phyloP scores from a whole-genome alignment of 37 sponge, comb jelly and placozoan species.

The Chondrosia reniformis region DNA sequence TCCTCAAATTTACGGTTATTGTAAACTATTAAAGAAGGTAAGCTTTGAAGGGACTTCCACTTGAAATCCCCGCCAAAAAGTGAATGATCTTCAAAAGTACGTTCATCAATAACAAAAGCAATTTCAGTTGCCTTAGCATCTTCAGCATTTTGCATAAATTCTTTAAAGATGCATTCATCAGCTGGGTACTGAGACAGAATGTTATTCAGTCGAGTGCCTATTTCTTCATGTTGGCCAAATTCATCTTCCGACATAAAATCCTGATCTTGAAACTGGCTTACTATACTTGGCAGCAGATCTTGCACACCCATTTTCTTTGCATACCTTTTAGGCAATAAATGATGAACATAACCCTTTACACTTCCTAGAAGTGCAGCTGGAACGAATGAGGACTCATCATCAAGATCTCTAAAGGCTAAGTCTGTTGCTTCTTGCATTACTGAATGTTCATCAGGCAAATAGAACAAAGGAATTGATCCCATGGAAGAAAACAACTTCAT shows the following conservation, averaged over 20 bases:
- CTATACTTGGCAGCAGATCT: constrained; percentile 25
- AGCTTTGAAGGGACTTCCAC: constrained; percentile 50
- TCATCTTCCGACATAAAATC: constrained; percentile 43
- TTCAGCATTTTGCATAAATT: constrained; percentile 81
- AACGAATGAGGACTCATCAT: background rate
- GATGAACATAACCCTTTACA: constrained; percentile 26
- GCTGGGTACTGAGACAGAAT: constrained; percentile 57
- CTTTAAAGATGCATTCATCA: constrained; percentile 63
- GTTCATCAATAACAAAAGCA: constrained; percentile 57
- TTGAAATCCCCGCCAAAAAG: constrained; percentile 25
- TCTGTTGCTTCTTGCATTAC: constrained; percentile 33
- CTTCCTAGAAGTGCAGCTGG: background rate
- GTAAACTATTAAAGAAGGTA: constrained; percentile 55
- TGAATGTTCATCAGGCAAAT: constrained; percentile 37
- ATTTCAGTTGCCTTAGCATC: constrained; percentile 73
- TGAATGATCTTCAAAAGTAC: constrained; percentile 19
- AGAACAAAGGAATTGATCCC: background rate
- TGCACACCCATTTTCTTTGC: constrained; percentile 35
- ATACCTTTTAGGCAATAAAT: background rate
- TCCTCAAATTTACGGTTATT: constrained; percentile 70
- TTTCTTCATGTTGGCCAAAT: constrained; percentile 75
- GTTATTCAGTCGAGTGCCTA: constrained; percentile 58
- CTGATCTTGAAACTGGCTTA: constrained; percentile 40
- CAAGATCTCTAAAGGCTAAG: constrained; percentile 23
- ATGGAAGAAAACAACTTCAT: background rate